Percentiles rank a stretch among this genome's conserved stretches.
Conservation (phyloP, 2,113 vertebrate species). For the Herpailurus yagouaroundi region DNA sequence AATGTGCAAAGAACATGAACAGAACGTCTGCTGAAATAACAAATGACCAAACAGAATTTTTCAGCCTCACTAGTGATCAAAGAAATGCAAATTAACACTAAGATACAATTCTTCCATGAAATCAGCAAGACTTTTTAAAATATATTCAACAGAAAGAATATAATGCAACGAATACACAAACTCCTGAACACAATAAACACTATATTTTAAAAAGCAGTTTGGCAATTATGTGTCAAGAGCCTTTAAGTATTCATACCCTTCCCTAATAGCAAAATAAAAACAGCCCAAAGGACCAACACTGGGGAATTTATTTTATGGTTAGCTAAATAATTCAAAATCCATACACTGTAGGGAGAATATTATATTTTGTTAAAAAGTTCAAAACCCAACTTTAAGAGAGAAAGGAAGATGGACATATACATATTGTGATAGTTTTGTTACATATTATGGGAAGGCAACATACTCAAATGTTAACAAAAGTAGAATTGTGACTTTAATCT, state of each 20-base stretch:
- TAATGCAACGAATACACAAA: constrained; percentile 26
- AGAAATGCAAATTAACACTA: constrained; percentile 54
- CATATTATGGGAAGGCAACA: constrained; percentile 26
- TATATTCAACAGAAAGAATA: background rate
- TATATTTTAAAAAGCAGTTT: constrained; percentile 3
- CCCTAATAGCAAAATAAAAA: constrained; percentile 41
- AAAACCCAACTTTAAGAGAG: constrained; percentile 23
- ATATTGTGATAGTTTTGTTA: constrained; percentile 5
- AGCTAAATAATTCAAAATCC: constrained; percentile 45
- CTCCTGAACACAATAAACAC: constrained; percentile 13
- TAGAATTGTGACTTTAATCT: constrained; percentile 27
- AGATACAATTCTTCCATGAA: constrained; percentile 15
- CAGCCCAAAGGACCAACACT: background rate
- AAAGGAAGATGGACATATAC: background rate
- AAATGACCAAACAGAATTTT: constrained; percentile 53
- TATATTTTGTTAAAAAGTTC: constrained; percentile 14
- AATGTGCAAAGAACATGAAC: background rate
- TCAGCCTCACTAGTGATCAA: constrained; percentile 55
- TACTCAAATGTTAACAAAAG: constrained; percentile 58
- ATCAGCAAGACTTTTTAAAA: constrained; percentile 28
- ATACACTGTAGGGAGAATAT: constrained; percentile 16
- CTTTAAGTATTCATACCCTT: constrained; percentile 24
- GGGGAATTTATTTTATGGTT: constrained; percentile 33
- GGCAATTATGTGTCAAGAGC: background rate
- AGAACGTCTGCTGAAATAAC: constrained; percentile 44